Conservation (phyloP, 2,888 invertebrate genomes). For the Pheosia gnoma region DNA sequence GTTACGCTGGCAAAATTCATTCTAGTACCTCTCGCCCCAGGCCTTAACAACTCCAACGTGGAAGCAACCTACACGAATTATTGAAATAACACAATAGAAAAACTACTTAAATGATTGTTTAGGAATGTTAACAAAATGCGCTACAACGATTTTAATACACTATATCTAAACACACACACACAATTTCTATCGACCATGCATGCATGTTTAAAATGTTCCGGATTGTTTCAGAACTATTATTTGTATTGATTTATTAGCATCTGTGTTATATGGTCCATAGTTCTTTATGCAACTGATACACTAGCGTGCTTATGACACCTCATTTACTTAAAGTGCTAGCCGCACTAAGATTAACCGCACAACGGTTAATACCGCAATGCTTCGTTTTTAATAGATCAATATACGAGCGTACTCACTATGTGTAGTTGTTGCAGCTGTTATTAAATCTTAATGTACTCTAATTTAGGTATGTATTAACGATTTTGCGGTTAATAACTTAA, state of each 20-base stretch:
- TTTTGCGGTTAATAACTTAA: no score
- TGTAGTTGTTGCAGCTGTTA: no score
- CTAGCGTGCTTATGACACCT: no score
- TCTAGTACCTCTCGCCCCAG: not conserved
- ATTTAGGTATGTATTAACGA: no score
- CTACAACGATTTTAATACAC: conserved; percentile 39
- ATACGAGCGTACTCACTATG: no score
- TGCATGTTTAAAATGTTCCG: not conserved
- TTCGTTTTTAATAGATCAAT: no score
- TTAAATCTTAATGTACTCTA: no score
- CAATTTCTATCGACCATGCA: conserved; percentile 2
- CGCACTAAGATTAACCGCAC: no score
- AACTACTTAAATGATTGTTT: conserved; percentile 39
- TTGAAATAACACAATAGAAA: conserved; percentile 4
- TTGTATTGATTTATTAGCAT: not conserved
- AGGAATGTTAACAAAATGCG: conserved; percentile 71
- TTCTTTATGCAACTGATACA: no score
- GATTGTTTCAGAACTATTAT: not conserved
- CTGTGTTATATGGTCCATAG: no score
- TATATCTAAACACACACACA: conserved; percentile 31
- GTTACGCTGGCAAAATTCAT: not conserved
- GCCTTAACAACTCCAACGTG: not conserved
- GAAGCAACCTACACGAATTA: not conserved
- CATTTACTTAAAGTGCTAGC: no score
- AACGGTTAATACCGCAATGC: no score